These are phyloP conservation scores for Hypotaenidia philippensis DNA, from an alignment of 2,797 vertebrate genomes.

Conservation along the genomic window DNA sequence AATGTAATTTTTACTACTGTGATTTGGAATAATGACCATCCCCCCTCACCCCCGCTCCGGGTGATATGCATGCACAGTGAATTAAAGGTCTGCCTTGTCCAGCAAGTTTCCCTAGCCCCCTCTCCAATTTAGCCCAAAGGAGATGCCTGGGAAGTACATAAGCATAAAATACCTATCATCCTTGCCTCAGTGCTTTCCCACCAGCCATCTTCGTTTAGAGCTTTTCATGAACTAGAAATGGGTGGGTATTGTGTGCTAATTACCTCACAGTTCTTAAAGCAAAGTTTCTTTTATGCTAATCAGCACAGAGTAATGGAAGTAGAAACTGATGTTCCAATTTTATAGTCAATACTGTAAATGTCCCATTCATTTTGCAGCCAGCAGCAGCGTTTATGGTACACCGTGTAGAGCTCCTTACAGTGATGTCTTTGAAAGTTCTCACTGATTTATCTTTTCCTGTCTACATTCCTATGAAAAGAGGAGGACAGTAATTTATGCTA, in stretches of 20 bases:
- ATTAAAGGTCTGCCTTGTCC: not conserved
- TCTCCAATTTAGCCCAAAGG: not conserved
- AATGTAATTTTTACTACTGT: not conserved
- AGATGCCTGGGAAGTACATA: not conserved
- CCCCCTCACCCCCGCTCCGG: no score
- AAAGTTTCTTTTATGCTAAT: constrained; percentile 17
- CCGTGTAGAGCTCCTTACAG: accelerated
- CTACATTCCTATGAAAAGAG: not conserved
- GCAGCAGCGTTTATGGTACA: not conserved
- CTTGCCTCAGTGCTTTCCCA: not conserved
- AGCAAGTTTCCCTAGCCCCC: not conserved
- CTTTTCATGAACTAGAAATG: not conserved
- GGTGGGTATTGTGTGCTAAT: not conserved
- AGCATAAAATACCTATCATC: not conserved
- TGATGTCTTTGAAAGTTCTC: not conserved
- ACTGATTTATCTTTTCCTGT: not conserved
- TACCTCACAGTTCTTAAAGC: not conserved
- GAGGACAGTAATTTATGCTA: not conserved
- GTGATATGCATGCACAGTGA: not conserved
- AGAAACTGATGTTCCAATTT: not conserved
- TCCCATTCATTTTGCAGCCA: not conserved
- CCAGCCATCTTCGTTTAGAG: not conserved
- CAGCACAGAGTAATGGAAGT: not conserved
- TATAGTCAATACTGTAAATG: not conserved
- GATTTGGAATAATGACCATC: not conserved